Conservation (phyloP, 2,113 vertebrate genomes). For the Triplophysa tibetana region DNA sequence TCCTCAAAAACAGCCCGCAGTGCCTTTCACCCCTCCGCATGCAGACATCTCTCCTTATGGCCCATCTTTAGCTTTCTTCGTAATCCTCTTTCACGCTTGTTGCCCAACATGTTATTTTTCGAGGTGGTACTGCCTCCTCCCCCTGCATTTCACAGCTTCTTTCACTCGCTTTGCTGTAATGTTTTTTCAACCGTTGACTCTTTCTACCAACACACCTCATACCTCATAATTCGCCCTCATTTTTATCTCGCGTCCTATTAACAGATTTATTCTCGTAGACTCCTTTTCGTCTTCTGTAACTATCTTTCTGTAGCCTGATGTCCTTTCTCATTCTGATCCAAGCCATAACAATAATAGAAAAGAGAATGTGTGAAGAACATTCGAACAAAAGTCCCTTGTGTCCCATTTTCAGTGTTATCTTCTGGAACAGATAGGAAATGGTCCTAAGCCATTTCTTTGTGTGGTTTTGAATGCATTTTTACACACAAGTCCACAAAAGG, state of each 20-base stretch:
- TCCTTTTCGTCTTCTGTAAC: neutral
- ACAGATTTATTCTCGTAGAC: slow-evolving; percentile 2
- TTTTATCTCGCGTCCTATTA: slow-evolving; percentile 13
- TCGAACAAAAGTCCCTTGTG: slow-evolving; percentile 11
- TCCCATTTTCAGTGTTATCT: slow-evolving; percentile 36
- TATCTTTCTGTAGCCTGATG: neutral
- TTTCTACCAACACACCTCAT: slow-evolving; percentile 25
- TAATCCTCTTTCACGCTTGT: slow-evolving; percentile 23
- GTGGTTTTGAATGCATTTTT: slow-evolving; percentile 99
- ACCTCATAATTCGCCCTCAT: slow-evolving; percentile 20
- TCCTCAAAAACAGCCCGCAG: slow-evolving; percentile 3
- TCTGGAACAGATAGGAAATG: slow-evolving; percentile 43
- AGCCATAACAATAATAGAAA: slow-evolving; percentile 14
- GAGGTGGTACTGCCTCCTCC: neutral
- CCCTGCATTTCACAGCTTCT: neutral
- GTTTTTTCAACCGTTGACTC: neutral
- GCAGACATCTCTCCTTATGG: neutral
- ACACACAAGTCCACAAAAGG: slow-evolving; percentile 96
- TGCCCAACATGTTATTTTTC: slow-evolving; percentile 17
- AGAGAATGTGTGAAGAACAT: slow-evolving; percentile 23
- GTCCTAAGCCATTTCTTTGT: slow-evolving; percentile 81
- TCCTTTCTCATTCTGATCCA: slow-evolving; percentile 12
- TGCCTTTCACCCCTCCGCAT: neutral
- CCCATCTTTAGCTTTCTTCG: slow-evolving; percentile 9
- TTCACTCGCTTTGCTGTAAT: neutral